Percentiles rank a stretch among this genome's conserved stretches.
Conservation (phyloP, 1,140 invertebrate species). For the Drosophila bocki region DNA sequence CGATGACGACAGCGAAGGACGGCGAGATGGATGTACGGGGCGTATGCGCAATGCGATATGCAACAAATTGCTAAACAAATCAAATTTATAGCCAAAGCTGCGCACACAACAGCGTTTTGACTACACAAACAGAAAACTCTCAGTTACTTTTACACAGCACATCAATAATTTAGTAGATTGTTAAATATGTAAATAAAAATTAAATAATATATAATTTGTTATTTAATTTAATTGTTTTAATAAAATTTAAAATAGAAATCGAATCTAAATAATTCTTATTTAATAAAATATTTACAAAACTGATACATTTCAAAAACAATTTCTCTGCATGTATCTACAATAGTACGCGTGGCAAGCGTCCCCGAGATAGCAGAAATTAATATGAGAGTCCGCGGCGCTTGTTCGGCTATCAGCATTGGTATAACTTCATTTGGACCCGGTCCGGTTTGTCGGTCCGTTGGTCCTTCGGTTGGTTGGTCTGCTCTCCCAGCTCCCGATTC, state of each 20-base stretch:
- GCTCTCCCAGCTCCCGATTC: conserved; percentile 27
- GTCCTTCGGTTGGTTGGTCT: conserved; percentile 29
- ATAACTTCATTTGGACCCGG: conserved; percentile 73
- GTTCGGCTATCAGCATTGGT: conserved; percentile 71
- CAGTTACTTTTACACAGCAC: no score
- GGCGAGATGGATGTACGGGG: conserved; percentile 74
- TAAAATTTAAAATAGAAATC: no score
- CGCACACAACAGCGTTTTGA: conserved; percentile 44
- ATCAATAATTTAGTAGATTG: no score
- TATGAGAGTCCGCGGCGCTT: conserved; percentile 52
- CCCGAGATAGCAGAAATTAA: conserved; percentile 76
- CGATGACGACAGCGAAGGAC: conserved; percentile 25
- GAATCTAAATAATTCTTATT: no score
- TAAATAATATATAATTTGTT: no score
- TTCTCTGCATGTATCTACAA: neutral
- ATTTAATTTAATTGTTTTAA: no score
- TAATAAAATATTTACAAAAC: no score
- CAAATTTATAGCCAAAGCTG: conserved; percentile 76
- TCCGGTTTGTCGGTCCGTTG: neutral
- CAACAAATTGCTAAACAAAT: conserved; percentile 84
- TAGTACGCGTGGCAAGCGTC: conserved; percentile 68
- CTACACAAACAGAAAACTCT: conserved; percentile 33
- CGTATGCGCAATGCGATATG: conserved; percentile 82
- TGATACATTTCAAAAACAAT: neutral
- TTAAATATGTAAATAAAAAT: no score